Evolutionary conservation across 2,797 vertebrate species (phyloP), one percentile per base, ranked within the genome.

Genomic region (Psittacula derbiana): DNA sequence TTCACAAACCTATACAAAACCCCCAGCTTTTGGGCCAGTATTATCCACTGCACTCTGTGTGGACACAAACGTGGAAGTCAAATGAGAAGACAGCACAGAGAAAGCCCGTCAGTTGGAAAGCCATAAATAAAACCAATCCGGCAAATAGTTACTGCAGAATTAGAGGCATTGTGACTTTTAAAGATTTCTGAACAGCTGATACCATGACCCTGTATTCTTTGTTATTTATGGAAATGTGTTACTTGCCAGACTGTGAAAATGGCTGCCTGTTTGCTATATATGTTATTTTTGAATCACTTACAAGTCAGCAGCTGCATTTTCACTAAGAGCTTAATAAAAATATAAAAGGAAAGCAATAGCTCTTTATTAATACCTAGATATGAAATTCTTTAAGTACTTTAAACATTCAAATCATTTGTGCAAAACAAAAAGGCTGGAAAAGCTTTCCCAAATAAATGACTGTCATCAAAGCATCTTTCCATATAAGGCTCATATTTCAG

Each of bases 161-260:
- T 88, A 61, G 91, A 25, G 72, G 60, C 87, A n/a, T 20, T 46
- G 74, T 73, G 92, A 70, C 93, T 94, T 91, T 72, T 78, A 12
- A 61, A 74, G 75, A 55, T 90, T 92, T 88, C 87, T 91, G 64
- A 43, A 20, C 71, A 85, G 88, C 78, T 94, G 86, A 57, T 73
- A 66, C 25, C 24, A 62, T 84, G 96, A 86, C 87, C 90, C 38
- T 38, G 41, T 79, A 61, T 78, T 86, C 91, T 93, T 95, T 57
- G 95, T 92, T 93, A 86, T 94, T 94, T 94, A 88, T 83, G 83
- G 80, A 93, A 94, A 92, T 79, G 69, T 61, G 74, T 84, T 38
- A 78, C 82, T 92, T 61, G 83, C 93, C 76, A 76, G 95, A 76
- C 65, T 93, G 30, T 75, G 93, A 89, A 94, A 90, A 81, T 41